Evolutionary conservation across 2,113 vertebrate genomes (phyloP), one percentile per base, ranked within the genome.

Genomic region (Tyto alba): DNA sequence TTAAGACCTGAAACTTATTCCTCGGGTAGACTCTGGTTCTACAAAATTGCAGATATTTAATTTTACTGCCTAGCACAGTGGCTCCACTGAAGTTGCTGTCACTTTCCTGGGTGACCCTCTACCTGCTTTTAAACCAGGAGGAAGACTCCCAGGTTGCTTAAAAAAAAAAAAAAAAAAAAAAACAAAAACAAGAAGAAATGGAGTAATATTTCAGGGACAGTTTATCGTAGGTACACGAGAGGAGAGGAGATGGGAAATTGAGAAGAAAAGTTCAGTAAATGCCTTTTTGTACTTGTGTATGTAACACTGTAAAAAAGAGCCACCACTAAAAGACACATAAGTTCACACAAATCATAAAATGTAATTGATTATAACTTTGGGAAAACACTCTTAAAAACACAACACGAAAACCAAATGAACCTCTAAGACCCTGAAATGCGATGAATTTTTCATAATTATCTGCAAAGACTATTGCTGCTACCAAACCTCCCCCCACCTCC

Each of bases 171-270:
- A 41, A 60, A 30, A 56, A 7, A 9, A 15, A 41, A 7, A 1
- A 27, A 29, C 7, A 20, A 26, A 19, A 36, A 6, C 9, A 20
- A 6, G 34, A 27, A 40, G 5, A 63, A 73, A 43, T 3, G 0
- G 16, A 72, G 13, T 59, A 76, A 21, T 53, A 29, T 47, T 68
- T 47, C 14, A 52, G 53, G 23, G 29, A 40, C 8, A 76, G 16
- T 77, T 91, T 85, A 6, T 5, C 29, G 22, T n/a, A 41, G 60
- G 16, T 68, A 72, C 5, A n/a, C n/a, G n/a, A n/a, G n/a, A n/a
- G n/a, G 19, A 47, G 45, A 47, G 20, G 17, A 36, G 13, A 47
- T n/a, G 45, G n/a, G 36, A 9, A n/a, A n/a, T n/a, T n/a, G 30
- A 47, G 29, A 20, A 62, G n/a, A 56, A 3, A 66, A 67, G 12